Evolutionary conservation across 92 coral and sea anemone genomes (phyloP).

Genomic region (Ricordea florida): DNA sequence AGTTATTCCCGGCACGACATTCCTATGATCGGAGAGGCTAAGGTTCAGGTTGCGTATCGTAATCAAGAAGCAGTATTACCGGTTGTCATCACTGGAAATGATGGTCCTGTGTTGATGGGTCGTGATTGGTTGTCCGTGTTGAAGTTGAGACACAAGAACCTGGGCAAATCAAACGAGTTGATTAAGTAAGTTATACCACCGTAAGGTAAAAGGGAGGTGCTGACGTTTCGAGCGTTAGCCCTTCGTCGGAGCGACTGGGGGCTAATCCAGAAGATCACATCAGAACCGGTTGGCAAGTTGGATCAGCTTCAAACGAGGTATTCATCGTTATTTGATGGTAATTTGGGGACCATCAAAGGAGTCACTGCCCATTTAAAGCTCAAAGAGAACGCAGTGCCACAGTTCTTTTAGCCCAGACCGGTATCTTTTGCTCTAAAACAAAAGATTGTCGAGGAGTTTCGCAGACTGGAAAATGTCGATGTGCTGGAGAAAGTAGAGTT

Average conservation of each 20-base stretch:
- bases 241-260: too few species aligned
- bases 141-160: too few species aligned
- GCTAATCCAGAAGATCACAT: too few species aligned
- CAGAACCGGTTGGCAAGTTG: too few species aligned
- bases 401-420: constrained; percentile 47
- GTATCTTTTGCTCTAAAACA: constrained; percentile 44
- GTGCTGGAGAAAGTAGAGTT: constrained; percentile 41
- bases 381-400: constrained; percentile 43
- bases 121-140: constrained; percentile 46
- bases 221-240: too few species aligned
- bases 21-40: constrained; percentile 35
- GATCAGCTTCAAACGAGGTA: neutral
- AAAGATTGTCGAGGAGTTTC: constrained; percentile 21
- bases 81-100: constrained; percentile 25
- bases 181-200: too few species aligned
- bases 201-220: too few species aligned
- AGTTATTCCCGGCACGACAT: constrained; percentile 40
- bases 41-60: constrained; percentile 28
- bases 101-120: constrained; percentile 40
- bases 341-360: constrained; percentile 55
- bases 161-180: too few species aligned
- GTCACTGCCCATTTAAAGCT: constrained; percentile 40
- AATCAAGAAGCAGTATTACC: constrained; percentile 30
- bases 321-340: constrained; percentile 45
- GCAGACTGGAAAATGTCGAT: constrained; percentile 35